phyloP scores from a whole-genome alignment of 2,113 vertebrate genomes.

The Malurus alboscapulatus region DNA sequence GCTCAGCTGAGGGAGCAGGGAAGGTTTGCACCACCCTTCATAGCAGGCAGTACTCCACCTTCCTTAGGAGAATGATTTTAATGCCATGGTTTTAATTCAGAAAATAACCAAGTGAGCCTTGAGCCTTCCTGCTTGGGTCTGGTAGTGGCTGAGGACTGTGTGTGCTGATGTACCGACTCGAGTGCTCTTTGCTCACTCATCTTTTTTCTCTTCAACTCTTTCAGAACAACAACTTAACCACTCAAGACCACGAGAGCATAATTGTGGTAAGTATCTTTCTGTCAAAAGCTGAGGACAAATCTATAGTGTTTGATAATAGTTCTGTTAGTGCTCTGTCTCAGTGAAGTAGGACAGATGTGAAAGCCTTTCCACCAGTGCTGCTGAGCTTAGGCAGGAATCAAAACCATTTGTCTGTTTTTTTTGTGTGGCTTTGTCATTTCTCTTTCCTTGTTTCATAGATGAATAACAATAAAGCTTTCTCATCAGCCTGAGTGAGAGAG shows the following conservation, averaged over 20 bases:
- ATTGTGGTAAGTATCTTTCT: slow-evolving; percentile 88
- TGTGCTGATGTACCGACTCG: neutral
- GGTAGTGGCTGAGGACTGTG: neutral
- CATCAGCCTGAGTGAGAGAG: neutral
- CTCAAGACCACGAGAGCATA: slow-evolving; percentile 98
- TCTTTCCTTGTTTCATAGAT: neutral
- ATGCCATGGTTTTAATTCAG: neutral
- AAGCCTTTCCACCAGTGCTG: neutral
- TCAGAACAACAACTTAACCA: slow-evolving; percentile 93
- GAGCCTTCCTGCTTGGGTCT: neutral
- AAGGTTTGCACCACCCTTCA: neutral
- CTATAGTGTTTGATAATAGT: neutral
- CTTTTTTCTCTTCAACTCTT: neutral
- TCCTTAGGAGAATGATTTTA: neutral
- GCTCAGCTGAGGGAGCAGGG: neutral
- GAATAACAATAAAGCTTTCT: neutral
- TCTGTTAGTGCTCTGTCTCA: neutral
- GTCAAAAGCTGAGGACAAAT: neutral
- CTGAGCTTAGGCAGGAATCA: neutral
- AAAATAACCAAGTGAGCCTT: neutral
- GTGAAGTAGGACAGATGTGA: neutral
- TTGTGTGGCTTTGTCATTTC: neutral
- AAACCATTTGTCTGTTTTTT: neutral
- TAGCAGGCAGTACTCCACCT: neutral
- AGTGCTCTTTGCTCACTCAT: neutral